phyloP scores from a whole-genome alignment of 2,113 vertebrate genomes.

The Polyodon spathula region DNA sequence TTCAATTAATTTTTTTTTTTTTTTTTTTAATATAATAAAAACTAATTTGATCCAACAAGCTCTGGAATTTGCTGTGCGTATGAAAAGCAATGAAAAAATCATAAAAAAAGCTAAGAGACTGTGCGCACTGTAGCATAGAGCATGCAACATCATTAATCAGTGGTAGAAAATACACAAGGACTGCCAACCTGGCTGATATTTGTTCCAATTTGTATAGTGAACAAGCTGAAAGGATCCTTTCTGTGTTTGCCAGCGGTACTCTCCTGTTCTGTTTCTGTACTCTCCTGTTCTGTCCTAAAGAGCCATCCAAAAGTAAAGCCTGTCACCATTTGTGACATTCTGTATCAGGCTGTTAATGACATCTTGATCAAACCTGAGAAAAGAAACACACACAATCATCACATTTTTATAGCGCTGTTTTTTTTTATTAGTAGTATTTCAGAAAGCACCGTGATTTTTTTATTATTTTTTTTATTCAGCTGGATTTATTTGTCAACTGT shows the following conservation, averaged over 20 bases:
- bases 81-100: no score
- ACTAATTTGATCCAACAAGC: no score
- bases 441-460: no score
- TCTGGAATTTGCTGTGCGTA: no score
- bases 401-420: no score
- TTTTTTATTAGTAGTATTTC: no score
- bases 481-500: no score
- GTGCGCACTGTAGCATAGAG: not conserved
- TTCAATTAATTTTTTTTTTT: no score
- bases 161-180: constrained; percentile 31
- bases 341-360: constrained; percentile 80
- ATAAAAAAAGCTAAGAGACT: not conserved
- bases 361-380: constrained; percentile 81
- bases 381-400: no score
- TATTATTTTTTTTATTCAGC: no score
- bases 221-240: constrained; percentile 37
- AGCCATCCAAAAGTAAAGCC: constrained; percentile 76
- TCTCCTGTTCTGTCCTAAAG: constrained; percentile 65
- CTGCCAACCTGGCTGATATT: constrained; percentile 69
- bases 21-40: no score
- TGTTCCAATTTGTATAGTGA: constrained; percentile 79
- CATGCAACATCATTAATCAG: constrained; percentile 3
- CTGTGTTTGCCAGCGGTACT: constrained; percentile 68
- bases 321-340: constrained; percentile 43
- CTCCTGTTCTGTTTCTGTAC: constrained; percentile 62